Evolutionary conservation across 2,797 vertebrate genomes (phyloP), one percentile per base, ranked within the genome.

Genomic region (Tolypeutes matacus): DNA sequence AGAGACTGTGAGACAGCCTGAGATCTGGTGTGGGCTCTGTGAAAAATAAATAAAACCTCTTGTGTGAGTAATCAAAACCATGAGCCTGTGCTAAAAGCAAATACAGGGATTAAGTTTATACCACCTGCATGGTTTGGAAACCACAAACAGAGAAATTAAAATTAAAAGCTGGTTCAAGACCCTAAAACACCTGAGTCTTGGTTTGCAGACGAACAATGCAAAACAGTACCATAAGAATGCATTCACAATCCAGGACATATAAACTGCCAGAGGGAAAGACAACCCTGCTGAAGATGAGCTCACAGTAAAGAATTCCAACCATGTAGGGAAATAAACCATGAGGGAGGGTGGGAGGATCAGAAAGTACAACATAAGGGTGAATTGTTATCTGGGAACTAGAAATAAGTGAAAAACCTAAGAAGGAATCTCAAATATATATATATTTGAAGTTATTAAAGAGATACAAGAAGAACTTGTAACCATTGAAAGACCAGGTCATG

Each of bases 151-250:
- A 86, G 25, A 78, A 87, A 76, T 70, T 69, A 70, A 85, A 80
- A 46, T 77, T 34, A 53, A 51, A 85, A 92, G 64, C 18, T 49
- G 25, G 34, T 56, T 91, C 18, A 13, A 91, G 51, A 93, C 58
- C 62, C 31, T 82, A 69, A 72, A 78, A 90, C 27, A 85, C 49
- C 20, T 36, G 27, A 93, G 36, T 65, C 75, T 56, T 81, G 34
- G 69, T 90, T 46, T 78, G 8, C 23, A 85, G 65, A 86, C 86
- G 18, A 86, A 85, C 91, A 86, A 49, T 31, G 72, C 51, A 85
- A 83, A 76, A 65, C 9, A 56, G 31, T 82, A 56, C 56, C 70
- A 20, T 23, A 70, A 85, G 62, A 75, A 88, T 58, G 7, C 56
- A 58, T 49, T n/a, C 46, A 70, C 17, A 81, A 34, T n/a, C 39